Base-by-base conservation (phyloP, 2,888 invertebrate genomes). In the Athripsodes cinereus region DNA sequence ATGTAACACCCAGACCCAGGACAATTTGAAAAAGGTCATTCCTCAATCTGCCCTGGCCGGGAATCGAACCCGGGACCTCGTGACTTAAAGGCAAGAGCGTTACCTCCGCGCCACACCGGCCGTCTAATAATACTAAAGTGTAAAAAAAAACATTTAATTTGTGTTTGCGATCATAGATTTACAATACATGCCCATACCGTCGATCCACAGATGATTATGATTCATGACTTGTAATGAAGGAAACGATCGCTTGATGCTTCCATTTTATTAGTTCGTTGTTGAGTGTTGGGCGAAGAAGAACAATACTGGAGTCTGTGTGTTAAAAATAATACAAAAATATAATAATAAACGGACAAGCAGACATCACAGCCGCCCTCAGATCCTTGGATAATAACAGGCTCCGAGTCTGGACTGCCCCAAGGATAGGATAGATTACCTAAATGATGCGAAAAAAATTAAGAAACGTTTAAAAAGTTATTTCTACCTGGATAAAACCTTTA, bases 391-490 rank as follows among this genome's bases (percentile, higher is more conserved):
- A 63, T 63, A 59, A 63, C 51, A 60, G 61, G 63, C 59, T 49
- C 56, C 55, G 44, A 40, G 40, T 40, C 40, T 40, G 40, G 52
- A 55, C 53, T 40, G 46, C 53, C 55, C 57, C 52, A 40, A 52
- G 55, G 58, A 49, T n/a, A 35, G 55, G 55, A 54, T 61, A 60
- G 60, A 57, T 59, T 63, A 61, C 60, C 46, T 18, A 22, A 20
- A 18, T 53, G 59, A 21, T 40, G 61, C 59, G 58, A 61, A 63
- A 63, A 63, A 61, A 58, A 52, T 52, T 26, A 47, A 51, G 54
- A 57, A 59, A 55, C 63, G 59, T 63, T 63, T 61, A 62, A 62
- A 62, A 60, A 57, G 60, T 59, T 61, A 63, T 63, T 61, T 60
- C 55, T 63, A 63, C 63, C 63, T 63, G 63, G 56, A 55, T 22